Base-by-base conservation (phyloP, 2,113 vertebrate species). In the Grus americana region DNA sequence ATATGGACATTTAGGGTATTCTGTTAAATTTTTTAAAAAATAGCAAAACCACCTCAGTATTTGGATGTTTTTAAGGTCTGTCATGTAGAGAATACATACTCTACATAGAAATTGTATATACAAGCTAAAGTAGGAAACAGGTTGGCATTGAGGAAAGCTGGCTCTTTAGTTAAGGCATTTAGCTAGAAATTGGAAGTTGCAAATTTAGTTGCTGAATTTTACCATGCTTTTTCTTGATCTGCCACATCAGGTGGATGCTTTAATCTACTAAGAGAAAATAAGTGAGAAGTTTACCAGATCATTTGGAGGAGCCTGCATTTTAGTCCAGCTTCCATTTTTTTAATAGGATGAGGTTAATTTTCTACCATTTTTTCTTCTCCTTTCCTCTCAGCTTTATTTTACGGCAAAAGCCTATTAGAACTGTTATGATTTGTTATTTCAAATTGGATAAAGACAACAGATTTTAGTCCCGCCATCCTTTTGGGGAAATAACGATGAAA, bases 401-500 rank as follows among this genome's bases (percentile, higher is more conserved):
- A 70, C 54, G 11, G 6, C 12, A 92, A 47, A 94, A 82, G 4
- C 26, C 30, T 44, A 7, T 65, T 79, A 44, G 20, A 71, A 20
- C 16, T 54, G 6, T 54, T 58, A 66, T 30, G 21, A 38, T 40
- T 61, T 52, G 4, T 62, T 79, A 18, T 79, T 95, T 90, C 13
- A 66, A 40, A 52, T 19, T 68, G 11, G 18, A 44, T 76, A 38
- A 82, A 71, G 44, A n/a, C 22, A 58, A 40, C 9, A 55, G 7
- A 36, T 68, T 93, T 89, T 87, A 80, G 10, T 24, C 24, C 7
- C 68, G 34, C 26, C 30, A 3, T 75, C 79, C 32, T 76, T 76
- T 57, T n/a, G 4, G 20, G 36, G 30, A 3, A 71, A 72, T 42
- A 67, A 50, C 0, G 1, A 42, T n/a, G 2, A 36, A 4, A 63